Conservation (phyloP, 2,888 invertebrate species). For the Apotomis turbidana region DNA sequence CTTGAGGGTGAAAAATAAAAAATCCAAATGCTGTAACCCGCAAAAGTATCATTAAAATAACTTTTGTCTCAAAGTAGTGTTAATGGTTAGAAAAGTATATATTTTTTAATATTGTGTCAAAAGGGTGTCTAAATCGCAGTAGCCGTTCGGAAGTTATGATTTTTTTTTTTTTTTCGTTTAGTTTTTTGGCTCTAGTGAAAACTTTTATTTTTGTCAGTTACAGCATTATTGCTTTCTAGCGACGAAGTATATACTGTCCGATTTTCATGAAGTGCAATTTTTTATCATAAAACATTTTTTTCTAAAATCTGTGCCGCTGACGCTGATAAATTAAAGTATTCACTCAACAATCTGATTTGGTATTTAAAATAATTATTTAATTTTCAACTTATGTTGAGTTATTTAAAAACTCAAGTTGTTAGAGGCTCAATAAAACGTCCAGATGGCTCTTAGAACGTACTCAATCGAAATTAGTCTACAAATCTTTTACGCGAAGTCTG, state of each 20-base stretch:
- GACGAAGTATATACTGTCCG: neutral
- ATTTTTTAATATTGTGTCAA: no score
- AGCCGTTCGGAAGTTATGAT: no score
- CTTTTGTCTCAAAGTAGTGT: no score
- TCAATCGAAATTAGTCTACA: conserved; percentile 28
- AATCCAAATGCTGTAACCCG: no score
- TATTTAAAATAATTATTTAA: conserved; percentile 20
- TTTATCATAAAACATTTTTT: neutral
- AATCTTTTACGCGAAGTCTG: conserved; percentile 36
- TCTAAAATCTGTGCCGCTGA: neutral
- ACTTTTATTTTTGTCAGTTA: no score
- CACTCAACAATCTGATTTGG: conserved; percentile 2
- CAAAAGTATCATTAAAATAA: no score
- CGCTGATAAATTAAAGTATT: conserved; percentile 2
- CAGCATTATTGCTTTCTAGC: no score
- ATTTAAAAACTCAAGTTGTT: conserved; percentile 8
- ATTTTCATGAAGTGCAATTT: neutral
- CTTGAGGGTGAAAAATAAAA: no score
- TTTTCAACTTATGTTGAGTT: conserved; percentile 12
- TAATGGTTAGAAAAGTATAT: no score
- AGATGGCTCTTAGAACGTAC: conserved; percentile 21
- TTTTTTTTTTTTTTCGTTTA: no score
- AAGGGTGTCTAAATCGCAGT: no score
- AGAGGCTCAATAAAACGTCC: conserved; percentile 11
- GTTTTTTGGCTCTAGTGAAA: no score